Evolutionary conservation across 2,888 invertebrate species (phyloP), one percentile per base, ranked within the genome.

Genomic region (Agonopterix arenella): DNA sequence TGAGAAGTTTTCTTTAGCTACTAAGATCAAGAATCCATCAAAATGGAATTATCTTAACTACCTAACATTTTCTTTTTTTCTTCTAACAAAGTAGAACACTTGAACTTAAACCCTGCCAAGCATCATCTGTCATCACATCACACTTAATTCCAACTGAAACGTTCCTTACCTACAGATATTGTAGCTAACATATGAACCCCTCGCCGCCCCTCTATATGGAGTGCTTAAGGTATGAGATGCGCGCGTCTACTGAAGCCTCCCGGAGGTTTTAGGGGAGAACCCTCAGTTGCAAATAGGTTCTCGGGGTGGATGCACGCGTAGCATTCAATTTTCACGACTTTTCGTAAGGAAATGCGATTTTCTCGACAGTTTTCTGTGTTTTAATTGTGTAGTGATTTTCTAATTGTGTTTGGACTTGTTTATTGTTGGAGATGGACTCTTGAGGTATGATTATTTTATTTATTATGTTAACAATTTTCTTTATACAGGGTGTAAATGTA

Each of bases 191-290:
- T 75, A 76, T 73, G 77, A 72, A 60, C 57, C 57, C 55, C 59
- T 55, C 55, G 55, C 60, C 67, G 67, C 8, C 43, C 58, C 61
- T 63, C 66, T 66, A 60, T 70, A 71, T 66, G 63, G 59, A 66
- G 68, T 72, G 70, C 68, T 77, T 70, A 13, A 73, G 76, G 74
- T 72, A 76, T 60, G 66, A 69, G 83, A 82, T 85, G 86, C 86
- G 86, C 85, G 84, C 86, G 86, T 78, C 84, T 82, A 68, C 59
- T 64, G 58, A 58, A 74, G 70, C 68, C 69, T 80, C 62, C 63
- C 60, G 60, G 63, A 76, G 66, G 69, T 61, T 74, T 52, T 62
- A 65, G 56, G 73, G 79, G 49, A 47, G 9, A 13, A 8, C 83
- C 85, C 82, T 84, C 85, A 88, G 88, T 88, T 64, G 64, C 62